Evolutionary conservation across 2,113 vertebrate genomes (phyloP).

Genomic region (Nothoprocta perdicaria): DNA sequence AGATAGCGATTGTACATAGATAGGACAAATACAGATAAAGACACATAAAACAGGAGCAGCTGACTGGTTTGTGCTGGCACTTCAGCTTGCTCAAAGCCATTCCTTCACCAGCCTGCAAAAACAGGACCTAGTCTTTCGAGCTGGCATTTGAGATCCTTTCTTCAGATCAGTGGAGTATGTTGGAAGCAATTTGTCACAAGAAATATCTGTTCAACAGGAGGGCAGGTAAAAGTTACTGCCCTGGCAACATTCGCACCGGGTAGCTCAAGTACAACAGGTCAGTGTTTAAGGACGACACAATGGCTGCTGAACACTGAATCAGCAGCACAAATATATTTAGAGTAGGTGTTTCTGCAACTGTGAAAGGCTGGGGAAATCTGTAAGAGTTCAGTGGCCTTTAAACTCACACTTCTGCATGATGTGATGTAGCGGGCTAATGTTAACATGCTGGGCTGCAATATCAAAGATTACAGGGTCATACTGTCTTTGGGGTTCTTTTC

Average conservation of each 20-base stretch:
- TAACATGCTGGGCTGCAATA: slow-evolving; percentile 12
- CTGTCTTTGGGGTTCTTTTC: background rate
- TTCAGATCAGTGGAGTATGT: background rate
- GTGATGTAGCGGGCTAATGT: background rate
- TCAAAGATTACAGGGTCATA: slow-evolving; percentile 18
- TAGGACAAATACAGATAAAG: background rate
- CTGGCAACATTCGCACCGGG: background rate
- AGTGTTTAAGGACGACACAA: background rate
- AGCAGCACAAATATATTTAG: background rate
- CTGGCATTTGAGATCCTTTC: background rate
- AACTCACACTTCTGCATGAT: background rate
- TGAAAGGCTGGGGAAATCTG: background rate
- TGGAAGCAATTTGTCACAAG: background rate
- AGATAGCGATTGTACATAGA: background rate
- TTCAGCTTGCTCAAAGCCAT: background rate
- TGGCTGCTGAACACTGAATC: background rate
- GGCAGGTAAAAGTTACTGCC: background rate
- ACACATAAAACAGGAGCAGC: background rate
- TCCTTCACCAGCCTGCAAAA: background rate
- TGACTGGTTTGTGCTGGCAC: background rate
- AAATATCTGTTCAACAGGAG: background rate
- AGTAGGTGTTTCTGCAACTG: slow-evolving; percentile 18
- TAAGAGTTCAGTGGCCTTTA: background rate
- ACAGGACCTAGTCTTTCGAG: background rate
- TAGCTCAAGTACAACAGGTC: background rate